Evolutionary conservation across 92 coral and sea anemone species (phyloP), one percentile per base, ranked within the genome.

Genomic region (Paramuricea clavata): DNA sequence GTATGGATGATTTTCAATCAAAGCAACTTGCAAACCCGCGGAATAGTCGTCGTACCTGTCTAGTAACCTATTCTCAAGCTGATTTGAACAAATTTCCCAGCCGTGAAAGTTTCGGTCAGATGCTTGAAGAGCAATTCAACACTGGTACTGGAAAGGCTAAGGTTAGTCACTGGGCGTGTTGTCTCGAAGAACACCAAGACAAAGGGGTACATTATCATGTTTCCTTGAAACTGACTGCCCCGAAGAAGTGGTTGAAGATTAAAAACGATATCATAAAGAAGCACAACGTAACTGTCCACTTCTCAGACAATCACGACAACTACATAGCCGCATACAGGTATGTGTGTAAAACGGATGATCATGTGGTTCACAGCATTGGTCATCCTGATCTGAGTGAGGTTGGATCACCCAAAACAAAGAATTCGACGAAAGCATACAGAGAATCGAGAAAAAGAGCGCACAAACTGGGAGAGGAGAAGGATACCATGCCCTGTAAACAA

Each of bases 321-420:
- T 68, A 68, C 74, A 68, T 68, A 1, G 74, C 74, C 43, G 74
- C 74, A n/a, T 68, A 68, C 41, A 68, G 15, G 30, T 68, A 68
- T 23, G 41, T 68, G 36, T 68, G 74, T 36, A 68, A 68, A 68
- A 23, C 47, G 21, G 74, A 68, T 36, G 47, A 36, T 17, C 44
- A 34, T 3, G 74, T 36, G 4, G 11, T 17, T 13, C 74, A 32
- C 36, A 68, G 74, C 47, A 7, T 12, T 42, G 49, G 49, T 42
- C 49, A 42, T 42, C 49, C 49, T 42, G 49, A 42, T 42, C 49
- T 42, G 49, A 42, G 49, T 12, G 49, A 42, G 6, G 49, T 42
- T 42, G 49, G 49, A 42, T 42, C 49, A 6, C 49, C 49, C 49
- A 42, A 42, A 42, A 42, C 49, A 12, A 42, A 42, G 49, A 42